Evolutionary conservation across 2,888 invertebrate species (phyloP).

Genomic region (Sisyra nigra): DNA sequence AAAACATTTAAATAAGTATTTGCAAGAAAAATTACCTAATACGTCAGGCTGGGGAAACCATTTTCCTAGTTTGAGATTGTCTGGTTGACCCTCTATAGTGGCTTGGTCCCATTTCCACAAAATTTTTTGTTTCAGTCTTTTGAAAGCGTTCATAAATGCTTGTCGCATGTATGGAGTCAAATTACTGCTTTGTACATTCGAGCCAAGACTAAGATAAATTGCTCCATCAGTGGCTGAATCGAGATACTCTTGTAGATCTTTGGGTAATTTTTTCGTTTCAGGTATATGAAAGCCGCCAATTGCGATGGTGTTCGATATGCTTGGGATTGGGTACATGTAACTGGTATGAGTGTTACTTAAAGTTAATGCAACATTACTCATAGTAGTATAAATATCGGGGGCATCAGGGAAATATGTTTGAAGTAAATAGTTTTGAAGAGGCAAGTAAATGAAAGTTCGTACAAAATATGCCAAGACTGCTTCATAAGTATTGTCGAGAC

Average conservation of each 20-base stretch:
- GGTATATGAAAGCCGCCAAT: slow-evolving; percentile 20
- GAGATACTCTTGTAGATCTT: slow-evolving; percentile 18
- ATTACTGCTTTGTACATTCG: slow-evolving; percentile 18
- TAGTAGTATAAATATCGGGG: slow-evolving; percentile 15
- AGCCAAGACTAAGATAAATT: slow-evolving; percentile 23
- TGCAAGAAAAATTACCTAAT: slow-evolving; percentile 15
- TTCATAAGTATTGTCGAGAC: slow-evolving; percentile 21
- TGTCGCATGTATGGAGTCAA: slow-evolving; percentile 16
- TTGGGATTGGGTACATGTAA: slow-evolving; percentile 18
- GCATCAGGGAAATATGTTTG: slow-evolving; percentile 16
- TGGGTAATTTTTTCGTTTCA: slow-evolving; percentile 1
- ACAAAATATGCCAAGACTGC: slow-evolving; percentile 8
- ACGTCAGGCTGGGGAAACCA: slow-evolving; percentile 24
- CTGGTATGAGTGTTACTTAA: slow-evolving; percentile 19
- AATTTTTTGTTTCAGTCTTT: slow-evolving; percentile 23
- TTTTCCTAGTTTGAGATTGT: slow-evolving; percentile 23
- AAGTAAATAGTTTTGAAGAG: slow-evolving; percentile 13
- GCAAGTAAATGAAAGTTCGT: slow-evolving; percentile 9
- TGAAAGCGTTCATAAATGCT: slow-evolving; percentile 19
- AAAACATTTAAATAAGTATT: not conserved
- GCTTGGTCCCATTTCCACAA: slow-evolving; percentile 35
- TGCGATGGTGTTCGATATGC: slow-evolving; percentile 19
- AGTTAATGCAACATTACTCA: slow-evolving; percentile 16
- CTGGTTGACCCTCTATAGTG: slow-evolving; percentile 21
- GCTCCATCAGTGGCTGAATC: slow-evolving; percentile 20